Conservation (phyloP, 2,888 invertebrate species). For the Lapara coniferarum region DNA sequence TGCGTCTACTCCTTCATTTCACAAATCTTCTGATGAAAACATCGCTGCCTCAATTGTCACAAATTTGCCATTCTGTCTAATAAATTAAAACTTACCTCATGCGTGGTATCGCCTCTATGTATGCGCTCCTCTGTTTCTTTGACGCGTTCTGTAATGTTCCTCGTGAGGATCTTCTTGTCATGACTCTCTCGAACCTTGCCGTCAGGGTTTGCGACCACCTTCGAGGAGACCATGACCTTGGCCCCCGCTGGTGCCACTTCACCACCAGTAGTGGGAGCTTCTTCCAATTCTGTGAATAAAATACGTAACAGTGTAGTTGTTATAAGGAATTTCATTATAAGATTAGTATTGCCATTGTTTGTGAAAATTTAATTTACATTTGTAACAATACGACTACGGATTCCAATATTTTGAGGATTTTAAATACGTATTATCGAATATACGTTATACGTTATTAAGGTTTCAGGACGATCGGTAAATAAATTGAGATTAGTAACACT, state of each 20-base stretch:
- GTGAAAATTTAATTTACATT: too few relatives aligned
- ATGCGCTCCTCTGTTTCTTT: slow-evolving; percentile 93
- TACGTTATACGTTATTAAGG: too few relatives aligned
- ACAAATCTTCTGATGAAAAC: too few relatives aligned
- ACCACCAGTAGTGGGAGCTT: slow-evolving; percentile 47
- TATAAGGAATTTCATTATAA: not conserved
- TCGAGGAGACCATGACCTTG: slow-evolving; percentile 69
- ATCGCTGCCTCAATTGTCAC: too few relatives aligned
- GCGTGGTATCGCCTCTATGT: slow-evolving; percentile 92
- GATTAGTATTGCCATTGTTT: too few relatives aligned
- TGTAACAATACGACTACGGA: too few relatives aligned
- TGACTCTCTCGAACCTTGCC: slow-evolving; percentile 92
- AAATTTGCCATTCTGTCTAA: not conserved
- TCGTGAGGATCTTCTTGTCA: slow-evolving; percentile 90
- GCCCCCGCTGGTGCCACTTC: slow-evolving; percentile 64
- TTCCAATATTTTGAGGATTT: too few relatives aligned
- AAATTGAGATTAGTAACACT: too few relatives aligned
- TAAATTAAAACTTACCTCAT: slow-evolving; percentile 87
- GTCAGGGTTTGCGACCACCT: slow-evolving; percentile 86
- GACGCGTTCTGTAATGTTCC: slow-evolving; percentile 92
- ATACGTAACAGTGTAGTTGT: not conserved
- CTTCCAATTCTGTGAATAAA: slow-evolving; percentile 56
- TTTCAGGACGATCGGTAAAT: too few relatives aligned
- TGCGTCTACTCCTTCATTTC: too few relatives aligned
- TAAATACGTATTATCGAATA: too few relatives aligned